These are phyloP conservation scores for Zaprionus kolodkinae DNA, from an alignment of 1,140 invertebrate genomes.

Conservation along the genomic window DNA sequence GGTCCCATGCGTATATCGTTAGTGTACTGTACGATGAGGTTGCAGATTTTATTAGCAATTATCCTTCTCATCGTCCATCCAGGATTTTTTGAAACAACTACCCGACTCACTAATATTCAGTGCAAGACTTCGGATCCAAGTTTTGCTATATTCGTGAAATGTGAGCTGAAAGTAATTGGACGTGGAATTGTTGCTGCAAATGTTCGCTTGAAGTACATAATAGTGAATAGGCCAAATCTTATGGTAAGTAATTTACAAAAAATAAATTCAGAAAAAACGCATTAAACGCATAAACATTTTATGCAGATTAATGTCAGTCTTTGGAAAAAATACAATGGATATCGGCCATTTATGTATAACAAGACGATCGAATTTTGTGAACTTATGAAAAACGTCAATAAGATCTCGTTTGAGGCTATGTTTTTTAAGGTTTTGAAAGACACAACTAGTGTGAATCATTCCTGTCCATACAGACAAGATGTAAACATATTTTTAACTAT, in stretches of 20 bases:
- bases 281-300: too few species aligned
- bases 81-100: not conserved
- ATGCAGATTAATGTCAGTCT: not conserved
- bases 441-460: not conserved
- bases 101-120: constrained; percentile 21
- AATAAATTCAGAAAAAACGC: not conserved
- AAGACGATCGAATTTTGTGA: not conserved
- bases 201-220: not conserved
- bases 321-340: not conserved
- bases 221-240: not conserved
- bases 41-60: not conserved
- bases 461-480: not conserved
- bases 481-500: not conserved
- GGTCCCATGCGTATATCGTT: not conserved
- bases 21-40: not conserved
- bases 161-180: constrained; percentile 29
- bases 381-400: not conserved
- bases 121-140: constrained; percentile 17
- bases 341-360: not conserved
- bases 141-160: constrained; percentile 7
- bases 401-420: not conserved
- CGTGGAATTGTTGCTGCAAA: constrained; percentile 6
- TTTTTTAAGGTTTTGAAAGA: not conserved
- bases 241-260: not conserved
- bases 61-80: not conserved